A percentile compares a stretch with the other conserved stretches of the same genome.
phyloP scores from a whole-genome alignment of 2,888 invertebrate species.

The Lycocerus yunnanus region DNA sequence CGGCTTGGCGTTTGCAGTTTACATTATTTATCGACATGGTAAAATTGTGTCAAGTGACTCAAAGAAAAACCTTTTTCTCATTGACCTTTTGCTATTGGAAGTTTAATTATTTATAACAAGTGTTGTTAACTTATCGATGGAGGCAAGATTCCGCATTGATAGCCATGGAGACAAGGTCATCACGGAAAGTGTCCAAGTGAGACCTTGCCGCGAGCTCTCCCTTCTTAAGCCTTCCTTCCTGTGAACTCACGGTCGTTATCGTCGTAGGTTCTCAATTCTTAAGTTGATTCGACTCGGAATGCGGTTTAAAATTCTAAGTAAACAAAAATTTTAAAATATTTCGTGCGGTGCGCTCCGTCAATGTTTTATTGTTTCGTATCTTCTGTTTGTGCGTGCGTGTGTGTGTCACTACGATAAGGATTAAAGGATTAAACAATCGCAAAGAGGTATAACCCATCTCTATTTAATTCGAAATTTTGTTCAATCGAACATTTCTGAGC shows the following conservation, averaged over 20 bases:
- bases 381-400: not conserved
- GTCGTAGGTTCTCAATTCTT: constrained; percentile 14
- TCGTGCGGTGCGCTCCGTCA: not conserved
- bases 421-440: not conserved
- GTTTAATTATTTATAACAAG: constrained; percentile 4
- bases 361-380: not conserved
- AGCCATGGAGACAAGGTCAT: constrained; percentile 45
- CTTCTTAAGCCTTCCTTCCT: constrained; percentile 47
- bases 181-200: constrained; percentile 41
- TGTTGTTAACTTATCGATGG: constrained; percentile 1
- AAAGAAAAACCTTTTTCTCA: not conserved
- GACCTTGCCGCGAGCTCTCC: constrained; percentile 45
- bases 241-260: constrained; percentile 44
- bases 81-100: not conserved
- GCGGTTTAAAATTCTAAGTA: not conserved
- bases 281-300: constrained; percentile 1
- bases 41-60: not conserved
- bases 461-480: no score
- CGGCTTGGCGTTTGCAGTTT: not conserved
- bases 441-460: no score
- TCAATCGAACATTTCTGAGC: not conserved
- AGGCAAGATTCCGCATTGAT: constrained; percentile 43
- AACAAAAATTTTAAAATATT: not conserved
- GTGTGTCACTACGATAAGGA: not conserved
- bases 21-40: not conserved